Base-by-base conservation (phyloP, 2,888 invertebrate species). In the Ectemnius continuus region DNA sequence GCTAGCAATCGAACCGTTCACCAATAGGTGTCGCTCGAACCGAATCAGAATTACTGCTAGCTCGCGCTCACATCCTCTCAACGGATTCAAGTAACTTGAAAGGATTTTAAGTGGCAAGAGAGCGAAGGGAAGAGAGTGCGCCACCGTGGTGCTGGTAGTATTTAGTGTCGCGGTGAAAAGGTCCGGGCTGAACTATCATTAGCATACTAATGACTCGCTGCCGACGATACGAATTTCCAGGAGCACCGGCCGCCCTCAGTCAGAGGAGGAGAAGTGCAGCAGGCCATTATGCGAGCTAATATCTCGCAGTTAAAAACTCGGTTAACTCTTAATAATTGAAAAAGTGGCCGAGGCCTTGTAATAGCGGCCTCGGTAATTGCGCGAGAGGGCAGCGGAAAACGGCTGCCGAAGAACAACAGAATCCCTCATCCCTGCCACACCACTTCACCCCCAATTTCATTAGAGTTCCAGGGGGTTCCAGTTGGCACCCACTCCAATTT, bases 321-420 rank as follows among this genome's bases (percentile, higher is more conserved):
- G 58, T 23, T 58, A 58, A 58, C 58, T 58, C 26, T 20, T 58
- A 58, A 58, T 58, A 58, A 58, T 58, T 26, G 58, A 58, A 58
- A 58, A 58, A 58, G 58, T 58, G 20, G 58, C 26, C 26, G 26
- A 5, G 14, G 11, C 26, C 11, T 16, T 18, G 20, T 58, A 58
- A 58, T 58, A 6, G 36, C 8, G 8, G 6, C 6, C 8, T 11
- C 36, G 36, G 36, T 36, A 36, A 36, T 36, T 20, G 58, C 14
- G 58, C n/a, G 58, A 6, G 20, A 58, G 20, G 14, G 6, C 58
- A 4, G 20, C 18, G 6, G 6, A 36, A 36, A 58, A 58, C 18
- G 16, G 52, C 52, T 16, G n/a, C 52, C 58, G 61, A 45, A 26
- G 36, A 45, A 61, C 8, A 26, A 36, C 36, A 26, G 26, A 59